A percentile compares a stretch with the other conserved stretches of the same genome.
Conservation (phyloP, 2,113 vertebrate species). For the Ranitomeya variabilis region DNA sequence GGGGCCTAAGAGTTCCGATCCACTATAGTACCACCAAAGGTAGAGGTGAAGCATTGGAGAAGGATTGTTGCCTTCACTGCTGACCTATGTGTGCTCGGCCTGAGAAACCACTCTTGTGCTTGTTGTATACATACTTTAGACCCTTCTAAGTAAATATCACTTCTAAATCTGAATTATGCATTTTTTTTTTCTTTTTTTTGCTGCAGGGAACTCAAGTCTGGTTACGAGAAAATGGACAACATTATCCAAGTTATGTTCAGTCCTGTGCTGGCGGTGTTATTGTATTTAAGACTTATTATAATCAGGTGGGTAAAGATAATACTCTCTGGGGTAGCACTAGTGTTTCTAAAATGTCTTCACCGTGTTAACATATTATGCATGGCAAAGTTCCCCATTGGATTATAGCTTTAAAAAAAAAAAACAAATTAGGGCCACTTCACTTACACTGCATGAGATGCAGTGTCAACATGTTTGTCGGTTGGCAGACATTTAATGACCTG, state of each 20-base stretch:
- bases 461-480: no score
- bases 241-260: conserved; percentile 88
- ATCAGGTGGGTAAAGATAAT: conserved; percentile 76
- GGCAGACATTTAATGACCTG: no score
- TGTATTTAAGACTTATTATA: conserved; percentile 87
- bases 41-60: no score
- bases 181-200: conserved; percentile 49
- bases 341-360: not conserved
- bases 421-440: no score
- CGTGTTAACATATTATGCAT: not conserved
- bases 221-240: conserved; percentile 89
- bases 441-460: no score
- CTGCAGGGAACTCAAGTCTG: conserved; percentile 90
- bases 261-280: conserved; percentile 88
- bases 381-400: no score
- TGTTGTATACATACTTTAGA: not conserved
- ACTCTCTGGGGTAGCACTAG: no score
- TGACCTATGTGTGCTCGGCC: no score
- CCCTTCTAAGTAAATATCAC: not conserved
- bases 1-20: no score
- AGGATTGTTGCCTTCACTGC: not conserved
- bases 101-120: no score
- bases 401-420: no score
- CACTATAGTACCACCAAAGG: no score
- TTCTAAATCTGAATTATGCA: not conserved